Evolutionary conservation across 1,140 invertebrate genomes (phyloP).

Genomic region (Brachionus manjavacas): DNA sequence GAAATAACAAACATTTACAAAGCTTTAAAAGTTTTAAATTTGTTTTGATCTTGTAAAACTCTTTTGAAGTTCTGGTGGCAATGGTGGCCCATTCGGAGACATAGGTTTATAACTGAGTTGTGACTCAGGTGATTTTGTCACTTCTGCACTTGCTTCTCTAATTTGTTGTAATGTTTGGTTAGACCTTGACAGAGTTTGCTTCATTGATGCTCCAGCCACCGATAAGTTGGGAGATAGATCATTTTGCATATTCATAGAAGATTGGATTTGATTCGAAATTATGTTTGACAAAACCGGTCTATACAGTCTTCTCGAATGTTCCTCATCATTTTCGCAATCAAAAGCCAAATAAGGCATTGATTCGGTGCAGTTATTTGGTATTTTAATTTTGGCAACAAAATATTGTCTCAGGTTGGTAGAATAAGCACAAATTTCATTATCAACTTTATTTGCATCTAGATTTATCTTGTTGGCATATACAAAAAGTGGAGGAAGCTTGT

Average conservation of each 20-base stretch:
- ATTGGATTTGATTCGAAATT: background rate
- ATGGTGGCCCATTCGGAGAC: background rate
- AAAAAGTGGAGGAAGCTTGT: background rate
- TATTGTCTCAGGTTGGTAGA: background rate
- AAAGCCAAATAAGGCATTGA: background rate
- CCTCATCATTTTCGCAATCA: slow-evolving; percentile 16
- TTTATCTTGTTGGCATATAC: background rate
- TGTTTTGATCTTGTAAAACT: slow-evolving; percentile 1
- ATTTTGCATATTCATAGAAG: background rate
- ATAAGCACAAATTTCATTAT: background rate
- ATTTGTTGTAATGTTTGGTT: slow-evolving; percentile 28
- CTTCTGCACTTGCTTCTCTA: slow-evolving; percentile 4
- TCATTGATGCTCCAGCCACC: background rate
- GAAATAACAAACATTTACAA: background rate
- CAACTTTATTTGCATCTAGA: background rate
- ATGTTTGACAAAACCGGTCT: slow-evolving; percentile 26
- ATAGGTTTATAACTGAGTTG: slow-evolving; percentile 6
- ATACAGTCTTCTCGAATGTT: background rate
- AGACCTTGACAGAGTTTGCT: background rate
- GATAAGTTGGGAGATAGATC: background rate
- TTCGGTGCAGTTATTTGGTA: background rate
- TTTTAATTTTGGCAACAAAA: background rate
- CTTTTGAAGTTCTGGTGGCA: background rate
- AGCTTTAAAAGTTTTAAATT: background rate
- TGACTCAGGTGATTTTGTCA: background rate